phyloP scores from a whole-genome alignment of 2,113 vertebrate genomes.

The Pelodiscus sinensis region DNA sequence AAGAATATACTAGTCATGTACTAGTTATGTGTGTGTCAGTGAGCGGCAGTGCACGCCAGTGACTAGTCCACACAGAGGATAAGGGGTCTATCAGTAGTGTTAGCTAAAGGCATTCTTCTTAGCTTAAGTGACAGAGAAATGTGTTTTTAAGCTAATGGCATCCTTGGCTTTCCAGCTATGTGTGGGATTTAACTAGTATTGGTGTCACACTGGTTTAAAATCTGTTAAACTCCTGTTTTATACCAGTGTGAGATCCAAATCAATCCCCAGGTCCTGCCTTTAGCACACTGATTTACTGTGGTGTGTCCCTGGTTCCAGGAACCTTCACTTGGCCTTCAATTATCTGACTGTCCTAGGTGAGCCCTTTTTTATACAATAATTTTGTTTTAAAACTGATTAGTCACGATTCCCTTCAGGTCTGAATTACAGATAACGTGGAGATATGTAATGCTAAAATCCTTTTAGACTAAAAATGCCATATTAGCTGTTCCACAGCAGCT shows the following conservation, averaged over 20 bases:
- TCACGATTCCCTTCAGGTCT: constrained; percentile 44
- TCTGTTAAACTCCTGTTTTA: not conserved
- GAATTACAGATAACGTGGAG: constrained; percentile 40
- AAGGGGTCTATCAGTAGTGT: not conserved
- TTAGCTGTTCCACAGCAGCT: constrained; percentile 47
- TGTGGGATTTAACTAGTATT: not conserved
- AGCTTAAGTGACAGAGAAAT: not conserved
- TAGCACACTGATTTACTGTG: not conserved
- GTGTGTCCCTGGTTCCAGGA: not conserved
- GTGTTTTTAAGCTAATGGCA: not conserved
- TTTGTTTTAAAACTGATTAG: constrained; percentile 54
- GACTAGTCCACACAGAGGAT: not conserved
- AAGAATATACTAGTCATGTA: rapidly evolving
- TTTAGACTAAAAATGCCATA: constrained; percentile 45
- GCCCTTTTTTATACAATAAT: constrained; percentile 17
- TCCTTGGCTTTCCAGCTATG: not conserved
- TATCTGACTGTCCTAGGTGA: constrained; percentile 5
- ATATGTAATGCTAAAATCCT: constrained; percentile 43
- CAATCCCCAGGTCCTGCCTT: not conserved
- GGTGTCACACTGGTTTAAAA: not conserved
- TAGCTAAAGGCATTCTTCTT: not conserved
- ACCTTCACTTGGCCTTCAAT: constrained; percentile 27
- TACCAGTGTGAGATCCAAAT: not conserved
- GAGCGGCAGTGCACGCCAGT: rapidly evolving
- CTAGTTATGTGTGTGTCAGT: rapidly evolving